Evolutionary conservation across 1,140 invertebrate genomes (phyloP).

Genomic region (Limonius californicus): DNA sequence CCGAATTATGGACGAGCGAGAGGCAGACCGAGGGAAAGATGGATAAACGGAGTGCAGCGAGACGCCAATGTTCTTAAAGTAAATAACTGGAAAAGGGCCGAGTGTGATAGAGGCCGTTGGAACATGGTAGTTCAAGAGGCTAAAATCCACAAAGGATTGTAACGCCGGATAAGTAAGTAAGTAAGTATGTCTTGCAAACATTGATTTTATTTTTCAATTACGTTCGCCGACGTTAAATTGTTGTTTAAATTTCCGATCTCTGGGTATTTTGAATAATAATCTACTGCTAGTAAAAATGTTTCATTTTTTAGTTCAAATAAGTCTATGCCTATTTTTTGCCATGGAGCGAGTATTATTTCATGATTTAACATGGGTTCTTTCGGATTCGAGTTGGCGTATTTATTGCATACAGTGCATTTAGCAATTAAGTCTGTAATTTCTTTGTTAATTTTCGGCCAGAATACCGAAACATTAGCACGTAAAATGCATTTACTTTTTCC

Average conservation of each 20-base stretch:
- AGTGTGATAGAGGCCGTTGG: too few species aligned
- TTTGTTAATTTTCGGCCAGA: neutral
- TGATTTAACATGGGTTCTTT: neutral
- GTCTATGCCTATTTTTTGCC: neutral
- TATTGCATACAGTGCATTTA: slow-evolving; percentile 1
- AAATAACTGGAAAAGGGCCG: too few species aligned
- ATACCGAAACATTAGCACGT: slow-evolving; percentile 13
- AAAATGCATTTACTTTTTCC: slow-evolving; percentile 25
- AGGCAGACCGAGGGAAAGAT: too few species aligned
- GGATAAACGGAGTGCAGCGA: too few species aligned
- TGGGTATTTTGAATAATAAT: neutral
- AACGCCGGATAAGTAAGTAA: too few species aligned
- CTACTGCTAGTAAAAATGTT: neutral
- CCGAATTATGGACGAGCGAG: too few species aligned
- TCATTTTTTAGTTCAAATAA: neutral
- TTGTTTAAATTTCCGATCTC: neutral
- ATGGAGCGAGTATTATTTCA: slow-evolving; percentile 7
- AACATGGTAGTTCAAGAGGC: too few species aligned
- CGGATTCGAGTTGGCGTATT: neutral
- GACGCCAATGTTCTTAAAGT: too few species aligned
- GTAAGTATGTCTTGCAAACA: too few species aligned
- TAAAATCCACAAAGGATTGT: too few species aligned
- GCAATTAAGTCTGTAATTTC: neutral
- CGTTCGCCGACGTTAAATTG: too few species aligned
- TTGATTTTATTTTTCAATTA: neutral